phyloP scores from a whole-genome alignment of 2,113 vertebrate species.

The Phylloscopus trochiloides region DNA sequence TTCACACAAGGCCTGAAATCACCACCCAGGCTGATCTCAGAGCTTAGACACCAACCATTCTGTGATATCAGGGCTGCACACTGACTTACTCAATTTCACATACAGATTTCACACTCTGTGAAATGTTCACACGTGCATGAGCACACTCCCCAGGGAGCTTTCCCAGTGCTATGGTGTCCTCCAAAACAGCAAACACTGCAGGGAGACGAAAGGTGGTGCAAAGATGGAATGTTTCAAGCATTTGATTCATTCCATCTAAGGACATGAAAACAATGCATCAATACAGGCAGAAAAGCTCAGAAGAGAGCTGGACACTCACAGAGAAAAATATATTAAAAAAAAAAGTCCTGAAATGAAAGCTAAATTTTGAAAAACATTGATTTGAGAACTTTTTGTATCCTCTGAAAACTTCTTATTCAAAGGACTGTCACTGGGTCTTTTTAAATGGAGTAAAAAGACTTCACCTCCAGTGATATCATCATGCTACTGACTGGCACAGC shows the following conservation, averaged over 20 bases:
- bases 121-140: fast-evolving
- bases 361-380: background rate
- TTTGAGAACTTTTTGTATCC: background rate
- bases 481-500: background rate
- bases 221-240: background rate
- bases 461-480: background rate
- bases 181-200: background rate
- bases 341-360: background rate
- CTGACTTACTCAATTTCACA: background rate
- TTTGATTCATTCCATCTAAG: background rate
- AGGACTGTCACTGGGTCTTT: background rate
- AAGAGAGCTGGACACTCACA: background rate
- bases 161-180: background rate
- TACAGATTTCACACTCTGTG: background rate
- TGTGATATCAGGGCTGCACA: background rate
- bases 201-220: background rate
- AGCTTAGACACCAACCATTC: background rate
- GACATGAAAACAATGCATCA: background rate
- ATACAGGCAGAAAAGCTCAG: background rate
- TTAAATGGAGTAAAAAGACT: background rate
- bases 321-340: background rate
- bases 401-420: background rate
- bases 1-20: background rate
- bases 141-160: background rate
- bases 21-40: background rate